Evolutionary conservation across 2,797 vertebrate species (phyloP).

Genomic region (Hydrocynus forskahlii): DNA sequence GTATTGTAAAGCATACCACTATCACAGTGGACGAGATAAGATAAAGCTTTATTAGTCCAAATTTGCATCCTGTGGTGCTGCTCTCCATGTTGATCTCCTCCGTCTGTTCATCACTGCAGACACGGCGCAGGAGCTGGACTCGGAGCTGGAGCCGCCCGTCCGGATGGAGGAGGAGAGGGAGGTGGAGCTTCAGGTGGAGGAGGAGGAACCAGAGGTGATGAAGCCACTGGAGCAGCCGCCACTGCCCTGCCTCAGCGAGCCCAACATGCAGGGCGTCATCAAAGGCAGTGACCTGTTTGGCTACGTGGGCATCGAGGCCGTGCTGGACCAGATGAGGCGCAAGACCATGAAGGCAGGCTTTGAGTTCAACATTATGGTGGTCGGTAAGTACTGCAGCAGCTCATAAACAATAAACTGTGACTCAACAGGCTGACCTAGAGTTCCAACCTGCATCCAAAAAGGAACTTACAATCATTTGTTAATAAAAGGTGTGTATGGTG

Average conservation of each 20-base stretch:
- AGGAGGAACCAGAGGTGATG: constrained; percentile 49
- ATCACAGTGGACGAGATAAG: too few species aligned
- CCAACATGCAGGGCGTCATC: constrained; percentile 61
- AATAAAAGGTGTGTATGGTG: neutral
- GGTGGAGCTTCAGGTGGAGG: constrained; percentile 42
- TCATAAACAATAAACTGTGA: neutral
- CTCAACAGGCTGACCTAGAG: too few species aligned
- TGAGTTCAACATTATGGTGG: constrained; percentile 98
- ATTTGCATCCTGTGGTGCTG: neutral
- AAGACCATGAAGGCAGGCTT: constrained; percentile 96
- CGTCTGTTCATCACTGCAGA: constrained; percentile 44
- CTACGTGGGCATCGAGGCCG: constrained; percentile 92
- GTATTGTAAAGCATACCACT: too few species aligned
- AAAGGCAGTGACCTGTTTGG: constrained; percentile 81
- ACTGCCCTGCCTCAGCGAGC: constrained; percentile 37
- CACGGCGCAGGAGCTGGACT: constrained; percentile 57
- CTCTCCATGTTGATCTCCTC: neutral
- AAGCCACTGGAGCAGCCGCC: constrained; percentile 52
- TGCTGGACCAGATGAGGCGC: constrained; percentile 93
- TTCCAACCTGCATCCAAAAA: too few species aligned
- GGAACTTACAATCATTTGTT: too few species aligned
- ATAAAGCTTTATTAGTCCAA: too few species aligned
- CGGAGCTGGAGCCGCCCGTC: constrained; percentile 58
- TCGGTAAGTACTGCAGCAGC: constrained; percentile 81
- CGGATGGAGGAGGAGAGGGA: constrained; percentile 74